Evolutionary conservation across 2,113 vertebrate genomes (phyloP), one percentile per base, ranked within the genome.

Genomic region (Centropus bengalensis): DNA sequence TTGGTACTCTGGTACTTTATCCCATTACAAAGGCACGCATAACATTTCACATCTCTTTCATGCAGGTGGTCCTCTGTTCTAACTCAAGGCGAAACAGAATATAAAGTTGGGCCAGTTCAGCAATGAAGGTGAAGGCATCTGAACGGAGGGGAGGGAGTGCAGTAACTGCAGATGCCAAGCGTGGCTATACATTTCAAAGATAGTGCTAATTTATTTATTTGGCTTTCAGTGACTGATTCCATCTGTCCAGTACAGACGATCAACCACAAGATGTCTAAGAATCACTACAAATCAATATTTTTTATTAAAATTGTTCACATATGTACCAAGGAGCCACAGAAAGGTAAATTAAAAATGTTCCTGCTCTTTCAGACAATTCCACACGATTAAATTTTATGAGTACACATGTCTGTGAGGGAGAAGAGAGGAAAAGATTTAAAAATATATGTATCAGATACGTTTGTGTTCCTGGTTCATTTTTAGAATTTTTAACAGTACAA

Each of bases 131-230:
- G 93, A 95, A 97, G 82, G 93, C 81, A 95, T 94, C 84, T 91
- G 94, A 96, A 90, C 77, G 17, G 76, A 90, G 80, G 60, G 45
- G 95, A 94, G 87, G 86, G 67, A 86, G 88, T 38, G 67, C 12
- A 10, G 96, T 71, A 80, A 96, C 94, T 66, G 59, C 93, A 96
- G 93, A 96, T 96, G 93, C 96, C 96, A 97, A 93, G 91, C 73
- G 81, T 91, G 78, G 94, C 94, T 97, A 95, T 96, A 89, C 95
- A 97, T 97, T 97, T 97, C 97, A 97, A 97, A 97, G 96, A 95
- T 96, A 96, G 93, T 17, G 14, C 82, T 96, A 96, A 96, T 96
- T 96, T 97, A 97, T 97, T 97, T 97, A 96, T 97, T 97, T 97
- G 92, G 70, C 93, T 97, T 96, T 82, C 91, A 88, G 74, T 94